Conservation (phyloP, 2,888 invertebrate species). For the Esperia sulphurella region DNA sequence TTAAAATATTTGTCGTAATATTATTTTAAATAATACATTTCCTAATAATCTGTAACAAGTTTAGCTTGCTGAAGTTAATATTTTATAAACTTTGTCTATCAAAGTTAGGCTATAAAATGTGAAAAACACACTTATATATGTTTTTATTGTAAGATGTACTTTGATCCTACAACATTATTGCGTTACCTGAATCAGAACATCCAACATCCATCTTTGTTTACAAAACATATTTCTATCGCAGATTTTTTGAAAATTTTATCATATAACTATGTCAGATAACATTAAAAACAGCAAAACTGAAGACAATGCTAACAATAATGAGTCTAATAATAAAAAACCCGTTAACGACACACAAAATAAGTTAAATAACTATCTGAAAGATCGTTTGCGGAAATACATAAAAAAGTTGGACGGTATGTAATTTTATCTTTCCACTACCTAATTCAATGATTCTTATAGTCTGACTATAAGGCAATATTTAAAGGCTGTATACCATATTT, state of each 20-base stretch:
- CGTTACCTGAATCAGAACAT: too few species aligned
- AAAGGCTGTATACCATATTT: background rate
- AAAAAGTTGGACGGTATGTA: slow-evolving; percentile 69
- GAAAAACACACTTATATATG: too few species aligned
- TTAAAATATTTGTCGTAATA: too few species aligned
- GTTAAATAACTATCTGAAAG: slow-evolving; percentile 64
- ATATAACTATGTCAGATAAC: slow-evolving; percentile 25
- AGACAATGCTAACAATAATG: slow-evolving; percentile 33
- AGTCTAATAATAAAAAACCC: slow-evolving; percentile 32
- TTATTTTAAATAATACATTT: too few species aligned
- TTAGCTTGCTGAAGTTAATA: too few species aligned
- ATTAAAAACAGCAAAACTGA: slow-evolving; percentile 33
- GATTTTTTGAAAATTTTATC: slow-evolving; percentile 5
- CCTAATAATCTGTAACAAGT: too few species aligned
- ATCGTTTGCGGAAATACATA: slow-evolving; percentile 68
- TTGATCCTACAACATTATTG: too few species aligned
- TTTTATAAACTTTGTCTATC: too few species aligned
- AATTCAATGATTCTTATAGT: background rate
- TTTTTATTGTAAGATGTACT: too few species aligned
- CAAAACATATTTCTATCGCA: background rate
- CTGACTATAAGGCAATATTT: background rate
- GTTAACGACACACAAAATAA: slow-evolving; percentile 37
- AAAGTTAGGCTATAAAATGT: too few species aligned
- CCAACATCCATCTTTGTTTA: background rate
- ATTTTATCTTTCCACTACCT: background rate